Base-by-base conservation (phyloP, 2,113 vertebrate species). In the Chloropsis cyanopogon region DNA sequence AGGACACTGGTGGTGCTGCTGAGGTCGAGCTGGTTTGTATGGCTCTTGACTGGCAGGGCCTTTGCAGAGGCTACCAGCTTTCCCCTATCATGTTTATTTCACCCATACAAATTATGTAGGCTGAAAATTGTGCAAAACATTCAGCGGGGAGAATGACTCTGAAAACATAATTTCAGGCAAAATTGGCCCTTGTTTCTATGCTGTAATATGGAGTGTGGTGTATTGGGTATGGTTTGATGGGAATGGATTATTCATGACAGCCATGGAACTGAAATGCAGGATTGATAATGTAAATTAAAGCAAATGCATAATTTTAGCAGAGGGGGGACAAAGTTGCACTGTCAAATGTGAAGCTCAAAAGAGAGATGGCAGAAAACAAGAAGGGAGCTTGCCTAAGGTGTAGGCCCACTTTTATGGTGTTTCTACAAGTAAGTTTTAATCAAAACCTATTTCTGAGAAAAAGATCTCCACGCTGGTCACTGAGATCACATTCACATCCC, bases 381-480 rank as follows among this genome's bases (percentile, higher is more conserved):
- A 79, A 69, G 57, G 46, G 54, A 70, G 26, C 8, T 57, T 63
- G 46, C 12, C 72, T 56, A 68, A 71, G 21, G 10, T 6, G 13
- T 61, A 46, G 29, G 12, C 23, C 7, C 17, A 10, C 25, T 79
- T 91, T 42, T 54, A 41, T 24, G 9, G 20, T 64, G n/a, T 49
- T 90, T 87, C 63, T 29, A 52, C 16, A 42, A 14, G 23, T 25
- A 60, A 81, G 11, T 23, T 82, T 79, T 85, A 76, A 70, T 9
- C 17, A 75, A 54, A 92, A 66, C 13, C 35, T 47, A 2, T 16
- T 63, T 65, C 49, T 90, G 60, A 70, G 46, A 12, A 64, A 37
- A 77, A 75, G 49, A 8, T n/a, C 17, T 10, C 47, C 9, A 2
- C 0, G 2, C 22, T 54, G 29, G n/a, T 46, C 19, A 13, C 53